Evolutionary conservation across 2,888 invertebrate species (phyloP), one percentile per base, ranked within the genome.

Genomic region (Caenorhabditis macrosperma): DNA sequence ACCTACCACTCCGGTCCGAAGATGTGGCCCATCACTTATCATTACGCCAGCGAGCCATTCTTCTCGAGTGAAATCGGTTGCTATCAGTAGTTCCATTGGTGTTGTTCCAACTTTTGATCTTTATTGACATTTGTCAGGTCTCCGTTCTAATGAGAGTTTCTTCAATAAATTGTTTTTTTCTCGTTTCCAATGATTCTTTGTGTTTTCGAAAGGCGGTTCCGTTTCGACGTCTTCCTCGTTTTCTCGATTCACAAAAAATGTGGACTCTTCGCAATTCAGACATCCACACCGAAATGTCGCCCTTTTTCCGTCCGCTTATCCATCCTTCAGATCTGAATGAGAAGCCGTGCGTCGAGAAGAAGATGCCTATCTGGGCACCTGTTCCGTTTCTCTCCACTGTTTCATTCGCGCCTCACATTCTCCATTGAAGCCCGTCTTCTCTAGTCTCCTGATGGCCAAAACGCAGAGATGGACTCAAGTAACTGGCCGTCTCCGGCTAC

Each of bases 21-120:
- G 22, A 78, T 78, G 78, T 78, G 52, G 24, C 78, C 78, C 2
- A 71, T 78, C 60, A 71, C 71, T 28, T 78, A 54, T 24, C 78
- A 78, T 60, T 78, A 64, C 54, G 71, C 69, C 0, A 71, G 44
- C 10, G 59, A 41, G 10, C 46, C 71, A 12, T 30, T 48, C 22
- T 78, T 71, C 22, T 59, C 64, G 7, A 30, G 15, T 28, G 66
- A 78, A 12, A 78, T 78, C 20, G 78, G 78, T 9, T 78, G 78
- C 54, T 78, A 78, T 78, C 78, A 78, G 60, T 78, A 52, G 33
- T 2, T 17, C 3, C 4, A 5, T 4, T n/a, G 4, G 5, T 2
- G n/a, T 3, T 44, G 4, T 44, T 4, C 5, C 4, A 17, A 17
- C 20, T 44, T 44, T n/a, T 48, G 15, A 48, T 28, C 52, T 52